Evolutionary conservation across 92 coral and sea anemone genomes (phyloP), one percentile per base, ranked within the genome.

Genomic region (Porites lobata): DNA sequence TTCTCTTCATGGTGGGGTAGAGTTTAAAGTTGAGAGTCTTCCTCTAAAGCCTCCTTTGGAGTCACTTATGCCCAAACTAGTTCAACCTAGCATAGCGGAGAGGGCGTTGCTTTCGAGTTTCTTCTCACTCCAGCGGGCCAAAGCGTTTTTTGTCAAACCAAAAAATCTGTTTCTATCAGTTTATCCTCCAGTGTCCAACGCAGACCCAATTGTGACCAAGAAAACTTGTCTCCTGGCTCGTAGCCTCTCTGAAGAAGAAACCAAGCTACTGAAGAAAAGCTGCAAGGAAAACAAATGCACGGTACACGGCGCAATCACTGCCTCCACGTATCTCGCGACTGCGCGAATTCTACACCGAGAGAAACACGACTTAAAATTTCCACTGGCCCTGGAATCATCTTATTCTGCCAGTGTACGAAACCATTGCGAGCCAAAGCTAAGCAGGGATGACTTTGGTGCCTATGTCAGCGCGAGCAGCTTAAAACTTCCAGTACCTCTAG

Each of bases 241-340:
- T n/a, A 50, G 53, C 19, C 82, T 87, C 43, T 80, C 88, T 17
- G 66, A 72, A 32, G 91, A 88, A 19, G 91, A 88, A 24, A 88
- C 91, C 26, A 70, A 32, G 57, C 64, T 22, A n/a, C 18, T 88
- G 26, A 85, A 81, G 14, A 64, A 71, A 75, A 73, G 62, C 18
- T 72, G 91, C 4, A 88, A 74, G 59, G 56, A 81, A 13, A 81
- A 88, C 81, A 81, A 74, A 52, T 88, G 91, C 51, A 88, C 91
- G 1, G 91, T 88, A 15, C 91, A 88, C 17, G 91, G 91, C 0
- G 91, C 88, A 13, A 72, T 88, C 11, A 74, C 88, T 17, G 91
- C 91, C 52, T 86, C 88, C 57, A 62, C 72, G 75, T 59, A 81
- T 88, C 78, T 65, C 24, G 90, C 90, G 58, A 86, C 79, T 21